phyloP scores from a whole-genome alignment of 2,113 vertebrate genomes.

The Paedocypris sp. region DNA sequence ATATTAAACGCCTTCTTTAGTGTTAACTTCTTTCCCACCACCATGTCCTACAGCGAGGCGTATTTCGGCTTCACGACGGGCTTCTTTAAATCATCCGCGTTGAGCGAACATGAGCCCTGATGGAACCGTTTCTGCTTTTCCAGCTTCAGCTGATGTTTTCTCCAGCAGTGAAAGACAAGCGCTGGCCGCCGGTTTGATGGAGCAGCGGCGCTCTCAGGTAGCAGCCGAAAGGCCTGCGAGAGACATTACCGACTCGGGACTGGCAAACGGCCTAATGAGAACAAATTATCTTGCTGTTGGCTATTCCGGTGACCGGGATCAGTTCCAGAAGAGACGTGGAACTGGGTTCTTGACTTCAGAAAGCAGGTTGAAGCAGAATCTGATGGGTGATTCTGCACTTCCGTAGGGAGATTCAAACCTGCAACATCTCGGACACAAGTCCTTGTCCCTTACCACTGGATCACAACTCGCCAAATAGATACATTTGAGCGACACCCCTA shows the following conservation, averaged over 20 bases:
- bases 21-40: too few relatives aligned
- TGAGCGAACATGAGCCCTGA: neutral
- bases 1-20: too few relatives aligned
- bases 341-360: slow-evolving; percentile 26
- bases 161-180: slow-evolving; percentile 30
- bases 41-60: too few relatives aligned
- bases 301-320: slow-evolving; percentile 53
- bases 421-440: too few relatives aligned
- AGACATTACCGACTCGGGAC: slow-evolving; percentile 47
- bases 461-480: too few relatives aligned
- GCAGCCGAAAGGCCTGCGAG: slow-evolving; percentile 31
- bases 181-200: slow-evolving; percentile 42
- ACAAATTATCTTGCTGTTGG: slow-evolving; percentile 55
- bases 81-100: neutral
- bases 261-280: slow-evolving; percentile 57
- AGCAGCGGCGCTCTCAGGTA: slow-evolving; percentile 36
- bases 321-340: slow-evolving; percentile 31
- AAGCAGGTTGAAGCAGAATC: too few relatives aligned
- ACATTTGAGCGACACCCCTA: too few relatives aligned
- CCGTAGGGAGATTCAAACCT: too few relatives aligned
- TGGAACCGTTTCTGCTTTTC: slow-evolving; percentile 2
- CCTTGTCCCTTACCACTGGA: too few relatives aligned
- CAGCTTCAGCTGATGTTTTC: slow-evolving; percentile 38
- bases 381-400: too few relatives aligned
- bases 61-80: neutral